phyloP scores from a whole-genome alignment of 2,113 vertebrate species.

The Hymenochirus boettgeri region DNA sequence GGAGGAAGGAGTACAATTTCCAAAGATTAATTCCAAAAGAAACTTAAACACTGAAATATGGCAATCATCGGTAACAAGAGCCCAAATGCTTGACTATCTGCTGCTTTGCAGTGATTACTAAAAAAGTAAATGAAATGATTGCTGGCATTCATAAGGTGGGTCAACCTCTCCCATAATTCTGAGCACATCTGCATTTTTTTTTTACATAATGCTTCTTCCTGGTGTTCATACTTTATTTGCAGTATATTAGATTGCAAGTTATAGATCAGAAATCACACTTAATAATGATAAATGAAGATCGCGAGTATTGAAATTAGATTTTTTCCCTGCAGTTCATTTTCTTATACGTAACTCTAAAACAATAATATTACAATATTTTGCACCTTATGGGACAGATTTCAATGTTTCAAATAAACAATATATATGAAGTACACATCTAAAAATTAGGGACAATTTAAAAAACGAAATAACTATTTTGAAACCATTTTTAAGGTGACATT shows the following conservation, averaged over 20 bases:
- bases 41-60: constrained; percentile 22
- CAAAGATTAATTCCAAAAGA: constrained; percentile 11
- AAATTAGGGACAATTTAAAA: too few species aligned
- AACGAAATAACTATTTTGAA: too few species aligned
- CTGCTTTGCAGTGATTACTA: constrained; percentile 13
- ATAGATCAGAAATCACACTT: too few species aligned
- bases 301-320: too few species aligned
- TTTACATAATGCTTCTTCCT: constrained; percentile 8
- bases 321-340: too few species aligned
- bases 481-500: too few species aligned
- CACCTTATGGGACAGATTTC: too few species aligned
- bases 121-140: constrained; percentile 23
- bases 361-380: too few species aligned
- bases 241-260: neutral
- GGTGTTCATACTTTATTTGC: neutral
- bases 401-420: too few species aligned
- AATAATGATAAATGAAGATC: too few species aligned
- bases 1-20: constrained; percentile 4
- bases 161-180: neutral
- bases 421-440: too few species aligned
- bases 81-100: neutral
- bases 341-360: too few species aligned
- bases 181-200: constrained; percentile 5
- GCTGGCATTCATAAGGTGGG: constrained; percentile 2
- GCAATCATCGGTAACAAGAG: constrained; percentile 3